Evolutionary conservation across 2,113 vertebrate species (phyloP).

Genomic region (Chaetops frenatus): DNA sequence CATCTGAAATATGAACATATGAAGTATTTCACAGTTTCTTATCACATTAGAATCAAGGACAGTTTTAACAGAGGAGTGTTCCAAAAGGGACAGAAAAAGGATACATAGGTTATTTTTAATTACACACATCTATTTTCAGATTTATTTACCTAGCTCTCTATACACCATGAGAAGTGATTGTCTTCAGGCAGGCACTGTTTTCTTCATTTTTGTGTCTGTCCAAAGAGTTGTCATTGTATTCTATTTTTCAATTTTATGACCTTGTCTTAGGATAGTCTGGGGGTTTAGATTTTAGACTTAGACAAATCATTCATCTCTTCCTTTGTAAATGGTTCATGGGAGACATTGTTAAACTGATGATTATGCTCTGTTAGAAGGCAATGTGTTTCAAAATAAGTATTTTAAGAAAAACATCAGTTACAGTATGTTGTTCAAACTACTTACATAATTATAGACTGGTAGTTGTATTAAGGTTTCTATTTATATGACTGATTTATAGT

Average conservation of each 20-base stretch:
- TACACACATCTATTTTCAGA: not conserved
- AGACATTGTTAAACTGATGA: not conserved
- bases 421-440: not conserved
- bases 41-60: not conserved
- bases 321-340: not conserved
- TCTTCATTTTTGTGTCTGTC: not conserved
- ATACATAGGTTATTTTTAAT: not conserved
- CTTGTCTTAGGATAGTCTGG: not conserved
- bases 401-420: constrained; percentile 18
- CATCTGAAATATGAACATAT: not conserved
- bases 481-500: not conserved
- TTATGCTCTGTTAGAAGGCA: not conserved
- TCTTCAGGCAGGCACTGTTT: not conserved
- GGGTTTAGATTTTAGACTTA: not conserved
- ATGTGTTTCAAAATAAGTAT: not conserved
- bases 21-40: not conserved
- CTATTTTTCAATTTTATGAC: not conserved
- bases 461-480: not conserved
- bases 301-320: not conserved
- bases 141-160: not conserved
- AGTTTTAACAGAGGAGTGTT: not conserved
- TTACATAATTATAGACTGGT: not conserved
- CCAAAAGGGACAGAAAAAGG: not conserved
- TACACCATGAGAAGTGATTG: not conserved
- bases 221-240: not conserved